These are phyloP conservation scores for Asobara japonica DNA, from an alignment of 1,140 invertebrate genomes.

Conservation along the genomic window DNA sequence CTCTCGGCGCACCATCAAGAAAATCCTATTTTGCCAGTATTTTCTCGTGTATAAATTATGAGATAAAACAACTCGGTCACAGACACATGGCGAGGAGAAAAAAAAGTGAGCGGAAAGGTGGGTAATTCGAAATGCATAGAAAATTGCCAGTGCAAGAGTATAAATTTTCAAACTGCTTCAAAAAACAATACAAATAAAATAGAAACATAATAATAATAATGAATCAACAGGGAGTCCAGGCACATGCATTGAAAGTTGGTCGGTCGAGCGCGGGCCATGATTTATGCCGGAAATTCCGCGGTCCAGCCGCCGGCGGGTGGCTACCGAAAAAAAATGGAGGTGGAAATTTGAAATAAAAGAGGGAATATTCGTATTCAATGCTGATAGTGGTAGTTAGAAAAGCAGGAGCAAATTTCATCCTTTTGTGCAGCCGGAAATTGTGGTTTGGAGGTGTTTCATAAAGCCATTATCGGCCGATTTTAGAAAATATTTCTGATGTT, in stretches of 20 bases:
- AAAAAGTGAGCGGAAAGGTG: neutral
- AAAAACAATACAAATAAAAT: constrained; percentile 5
- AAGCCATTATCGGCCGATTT: too few relatives aligned
- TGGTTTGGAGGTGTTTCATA: too few relatives aligned
- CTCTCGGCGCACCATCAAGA: too few relatives aligned
- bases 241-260: constrained; percentile 30
- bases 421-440: too few relatives aligned
- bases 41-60: neutral
- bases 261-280: constrained; percentile 34
- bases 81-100: neutral
- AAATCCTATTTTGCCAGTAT: neutral
- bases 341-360: constrained; percentile 2
- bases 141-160: neutral
- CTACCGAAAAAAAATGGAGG: constrained; percentile 19
- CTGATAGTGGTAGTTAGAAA: too few relatives aligned
- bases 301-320: constrained; percentile 24
- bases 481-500: too few relatives aligned
- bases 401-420: too few relatives aligned
- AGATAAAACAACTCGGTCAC: neutral
- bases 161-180: neutral
- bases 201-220: constrained; percentile 28
- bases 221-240: neutral
- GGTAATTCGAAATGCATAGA: constrained; percentile 30
- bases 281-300: constrained; percentile 42
- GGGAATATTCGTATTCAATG: neutral